Evolutionary conservation across 1,140 invertebrate genomes (phyloP).

Genomic region (Mactra quadrangularis): DNA sequence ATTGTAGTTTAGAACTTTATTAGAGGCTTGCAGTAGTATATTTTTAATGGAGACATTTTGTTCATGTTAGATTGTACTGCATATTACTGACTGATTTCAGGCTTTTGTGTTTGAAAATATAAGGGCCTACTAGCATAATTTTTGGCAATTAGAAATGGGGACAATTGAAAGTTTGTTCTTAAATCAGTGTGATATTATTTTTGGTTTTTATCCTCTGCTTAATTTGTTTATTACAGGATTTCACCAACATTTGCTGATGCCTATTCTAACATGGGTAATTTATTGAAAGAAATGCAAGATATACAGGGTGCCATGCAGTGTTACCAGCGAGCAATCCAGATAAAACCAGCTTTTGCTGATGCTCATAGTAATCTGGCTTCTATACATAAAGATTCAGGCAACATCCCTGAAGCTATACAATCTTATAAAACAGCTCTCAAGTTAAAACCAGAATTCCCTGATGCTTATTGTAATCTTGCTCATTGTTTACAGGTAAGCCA

Average conservation of each 20-base stretch:
- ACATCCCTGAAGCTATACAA: slow-evolving; percentile 98
- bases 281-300: slow-evolving; percentile 99
- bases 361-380: slow-evolving; percentile 99
- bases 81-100: too few species aligned
- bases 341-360: slow-evolving; percentile 99
- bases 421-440: slow-evolving; percentile 98
- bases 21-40: too few species aligned
- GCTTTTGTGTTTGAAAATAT: too few species aligned
- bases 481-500: slow-evolving; percentile 94
- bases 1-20: too few species aligned
- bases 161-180: too few species aligned
- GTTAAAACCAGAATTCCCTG: slow-evolving; percentile 99
- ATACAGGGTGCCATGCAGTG: slow-evolving; percentile 97
- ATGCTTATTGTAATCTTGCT: slow-evolving; percentile 99
- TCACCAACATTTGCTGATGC: slow-evolving; percentile 98
- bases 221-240: slow-evolving; percentile 88
- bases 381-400: slow-evolving; percentile 99
- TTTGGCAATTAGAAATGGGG: too few species aligned
- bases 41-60: too few species aligned
- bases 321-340: slow-evolving; percentile 98
- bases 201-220: too few species aligned
- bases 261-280: slow-evolving; percentile 99
- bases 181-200: too few species aligned
- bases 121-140: too few species aligned
- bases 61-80: too few species aligned